Conservation (phyloP, 2,888 invertebrate genomes). For the Mythimna impura region DNA sequence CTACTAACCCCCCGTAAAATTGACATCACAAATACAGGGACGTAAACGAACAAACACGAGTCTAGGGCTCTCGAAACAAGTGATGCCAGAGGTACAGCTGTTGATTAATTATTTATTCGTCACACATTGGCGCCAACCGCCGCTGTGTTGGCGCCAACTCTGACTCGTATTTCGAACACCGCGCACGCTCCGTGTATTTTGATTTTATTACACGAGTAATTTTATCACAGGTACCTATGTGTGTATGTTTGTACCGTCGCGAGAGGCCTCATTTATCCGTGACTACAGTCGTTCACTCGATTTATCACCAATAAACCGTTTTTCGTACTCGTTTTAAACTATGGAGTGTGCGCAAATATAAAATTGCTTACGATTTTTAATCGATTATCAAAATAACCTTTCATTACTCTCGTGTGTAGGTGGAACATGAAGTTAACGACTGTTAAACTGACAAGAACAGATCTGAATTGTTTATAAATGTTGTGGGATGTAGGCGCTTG, state of each 20-base stretch:
- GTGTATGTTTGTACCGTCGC: conserved; percentile 62
- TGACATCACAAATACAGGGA: conserved; percentile 9
- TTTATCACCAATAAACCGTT: conserved; percentile 77
- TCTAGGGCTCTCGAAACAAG: conserved; percentile 33
- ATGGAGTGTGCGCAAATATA: conserved; percentile 62
- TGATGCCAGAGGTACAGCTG: conserved; percentile 35
- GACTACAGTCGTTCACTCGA: conserved; percentile 68
- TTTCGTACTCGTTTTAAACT: conserved; percentile 68
- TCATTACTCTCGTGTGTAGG: conserved; percentile 41
- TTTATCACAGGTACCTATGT: conserved; percentile 66
- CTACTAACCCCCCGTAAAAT: conserved; percentile 8
- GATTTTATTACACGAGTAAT: conserved; percentile 73
- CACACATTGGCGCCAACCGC: conserved; percentile 70
- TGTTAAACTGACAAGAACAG: conserved; percentile 44
- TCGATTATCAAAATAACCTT: conserved; percentile 67
- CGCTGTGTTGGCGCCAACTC: conserved; percentile 68
- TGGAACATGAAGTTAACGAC: conserved; percentile 45
- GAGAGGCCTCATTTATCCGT: conserved; percentile 67
- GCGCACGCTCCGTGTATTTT: conserved; percentile 61
- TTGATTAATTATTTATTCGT: conserved; percentile 64
- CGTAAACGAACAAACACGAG: conserved; percentile 26
- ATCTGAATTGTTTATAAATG: conserved; percentile 55
- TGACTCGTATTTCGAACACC: conserved; percentile 61
- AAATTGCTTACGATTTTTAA: conserved; percentile 65
- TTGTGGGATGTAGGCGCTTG: conserved; percentile 51